A percentile compares a stretch with the other conserved stretches of the same genome.
These are phyloP conservation scores for Lasioglossum leucozonium DNA, from an alignment of 2,888 invertebrate species.

Conservation along the genomic window DNA sequence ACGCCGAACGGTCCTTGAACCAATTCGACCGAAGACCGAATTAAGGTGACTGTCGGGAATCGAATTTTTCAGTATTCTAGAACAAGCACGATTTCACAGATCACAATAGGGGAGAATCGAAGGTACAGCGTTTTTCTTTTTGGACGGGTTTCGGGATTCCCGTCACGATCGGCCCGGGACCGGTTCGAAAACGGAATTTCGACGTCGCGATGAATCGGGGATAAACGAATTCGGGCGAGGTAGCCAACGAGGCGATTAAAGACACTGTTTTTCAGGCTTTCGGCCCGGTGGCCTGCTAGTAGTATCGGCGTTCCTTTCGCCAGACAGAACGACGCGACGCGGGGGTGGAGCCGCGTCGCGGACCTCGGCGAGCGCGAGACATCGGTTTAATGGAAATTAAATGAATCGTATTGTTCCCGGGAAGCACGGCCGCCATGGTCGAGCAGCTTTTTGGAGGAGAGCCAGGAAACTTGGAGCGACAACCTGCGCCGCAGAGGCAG, in stretches of 20 bases:
- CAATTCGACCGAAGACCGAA: not conserved
- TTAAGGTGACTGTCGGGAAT: not conserved
- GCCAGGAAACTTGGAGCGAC: conserved; percentile 45
- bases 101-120: not conserved
- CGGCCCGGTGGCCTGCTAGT: conserved; percentile 25
- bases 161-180: not conserved
- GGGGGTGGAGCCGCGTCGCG: not conserved
- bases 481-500: conserved; percentile 1
- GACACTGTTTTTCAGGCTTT: conserved; percentile 16
- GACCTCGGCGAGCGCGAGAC: conserved; percentile 38
- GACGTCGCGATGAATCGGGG: not conserved
- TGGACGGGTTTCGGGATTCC: not conserved
- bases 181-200: not conserved
- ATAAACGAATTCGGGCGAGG: conserved; percentile 2
- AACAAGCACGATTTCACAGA: not conserved
- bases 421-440: conserved; percentile 34
- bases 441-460: conserved; percentile 53
- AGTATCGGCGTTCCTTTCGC: conserved; percentile 33
- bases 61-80: not conserved
- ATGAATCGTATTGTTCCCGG: conserved; percentile 70
- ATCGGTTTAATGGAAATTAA: conserved; percentile 70
- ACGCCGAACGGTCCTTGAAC: not conserved
- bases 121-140: not conserved
- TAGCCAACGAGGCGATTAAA: not conserved
- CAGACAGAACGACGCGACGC: conserved; percentile 22